A percentile compares a stretch with the other conserved stretches of the same genome.
These are phyloP conservation scores for Acridotheres tristis DNA, from an alignment of 2,797 vertebrate species.

Conservation along the genomic window DNA sequence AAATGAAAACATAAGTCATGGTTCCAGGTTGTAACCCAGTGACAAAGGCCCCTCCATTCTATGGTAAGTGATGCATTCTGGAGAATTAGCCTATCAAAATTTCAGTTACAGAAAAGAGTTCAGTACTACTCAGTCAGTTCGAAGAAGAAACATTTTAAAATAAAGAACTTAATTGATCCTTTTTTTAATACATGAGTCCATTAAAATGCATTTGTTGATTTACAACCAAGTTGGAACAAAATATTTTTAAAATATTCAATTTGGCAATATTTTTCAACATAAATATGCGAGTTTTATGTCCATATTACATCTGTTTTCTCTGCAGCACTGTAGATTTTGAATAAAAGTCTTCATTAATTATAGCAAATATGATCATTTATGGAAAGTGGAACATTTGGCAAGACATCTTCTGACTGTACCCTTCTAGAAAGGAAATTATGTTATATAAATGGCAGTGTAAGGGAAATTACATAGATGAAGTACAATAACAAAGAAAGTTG, in stretches of 20 bases:
- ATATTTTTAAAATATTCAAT: background rate
- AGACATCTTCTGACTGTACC: background rate
- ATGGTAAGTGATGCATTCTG: background rate
- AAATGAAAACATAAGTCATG: background rate
- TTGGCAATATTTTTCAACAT: background rate
- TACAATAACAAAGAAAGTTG: background rate
- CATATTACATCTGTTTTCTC: background rate
- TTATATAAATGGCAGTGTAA: background rate
- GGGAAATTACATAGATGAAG: background rate
- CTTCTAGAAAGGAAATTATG: background rate
- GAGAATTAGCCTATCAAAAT: background rate
- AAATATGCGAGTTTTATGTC: background rate
- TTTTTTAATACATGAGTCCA: background rate
- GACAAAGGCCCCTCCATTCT: background rate
- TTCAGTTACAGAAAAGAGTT: background rate
- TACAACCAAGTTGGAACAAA: background rate
- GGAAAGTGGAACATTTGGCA: background rate
- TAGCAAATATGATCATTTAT: background rate
- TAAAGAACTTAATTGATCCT: background rate
- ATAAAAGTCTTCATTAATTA: background rate
- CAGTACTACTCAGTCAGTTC: background rate
- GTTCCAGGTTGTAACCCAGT: background rate
- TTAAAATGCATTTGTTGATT: background rate
- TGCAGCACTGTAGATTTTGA: background rate
- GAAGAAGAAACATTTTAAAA: background rate